Percentiles rank a stretch among this genome's conserved stretches.
These are phyloP conservation scores for Hofmannophila pseudospretella DNA, from an alignment of 2,888 invertebrate genomes.

Conservation along the genomic window DNA sequence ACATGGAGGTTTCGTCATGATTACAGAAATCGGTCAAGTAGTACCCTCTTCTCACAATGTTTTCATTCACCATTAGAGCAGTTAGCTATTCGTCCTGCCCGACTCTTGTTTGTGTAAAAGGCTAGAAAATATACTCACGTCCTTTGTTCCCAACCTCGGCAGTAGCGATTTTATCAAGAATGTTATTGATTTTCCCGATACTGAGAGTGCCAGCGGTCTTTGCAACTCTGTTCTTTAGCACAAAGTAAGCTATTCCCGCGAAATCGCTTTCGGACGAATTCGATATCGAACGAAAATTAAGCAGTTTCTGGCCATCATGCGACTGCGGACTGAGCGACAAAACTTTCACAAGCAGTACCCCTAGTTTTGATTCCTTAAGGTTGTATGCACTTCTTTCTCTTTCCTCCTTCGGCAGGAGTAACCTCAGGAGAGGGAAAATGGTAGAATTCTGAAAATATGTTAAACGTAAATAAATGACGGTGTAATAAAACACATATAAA, in stretches of 20 bases:
- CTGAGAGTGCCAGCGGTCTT: slow-evolving; percentile 68
- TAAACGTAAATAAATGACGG: background rate
- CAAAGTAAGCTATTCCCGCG: slow-evolving; percentile 85
- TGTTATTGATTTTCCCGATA: slow-evolving; percentile 83
- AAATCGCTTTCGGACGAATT: slow-evolving; percentile 82
- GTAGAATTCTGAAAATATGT: slow-evolving; percentile 68
- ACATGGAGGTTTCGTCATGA: too few relatives aligned
- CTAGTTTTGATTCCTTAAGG: slow-evolving; percentile 87
- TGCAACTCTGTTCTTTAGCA: slow-evolving; percentile 79
- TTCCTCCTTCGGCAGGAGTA: slow-evolving; percentile 88
- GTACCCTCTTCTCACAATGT: too few relatives aligned
- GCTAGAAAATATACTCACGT: slow-evolving; percentile 55
- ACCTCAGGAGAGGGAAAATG: slow-evolving; percentile 85
- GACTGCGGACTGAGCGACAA: slow-evolving; percentile 84
- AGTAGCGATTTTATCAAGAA: slow-evolving; percentile 85
- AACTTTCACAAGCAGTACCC: slow-evolving; percentile 84
- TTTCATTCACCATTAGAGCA: too few relatives aligned
- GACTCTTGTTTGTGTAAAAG: too few relatives aligned
- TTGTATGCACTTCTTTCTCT: slow-evolving; percentile 89
- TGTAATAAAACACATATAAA: too few relatives aligned
- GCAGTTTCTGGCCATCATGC: slow-evolving; percentile 54
- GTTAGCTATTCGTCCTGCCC: too few relatives aligned
- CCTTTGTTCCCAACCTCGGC: slow-evolving; percentile 80
- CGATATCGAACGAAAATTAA: slow-evolving; percentile 65
- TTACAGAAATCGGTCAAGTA: too few relatives aligned